Conservation (phyloP, 2,888 invertebrate species). For the Habrosyne pyritoides region DNA sequence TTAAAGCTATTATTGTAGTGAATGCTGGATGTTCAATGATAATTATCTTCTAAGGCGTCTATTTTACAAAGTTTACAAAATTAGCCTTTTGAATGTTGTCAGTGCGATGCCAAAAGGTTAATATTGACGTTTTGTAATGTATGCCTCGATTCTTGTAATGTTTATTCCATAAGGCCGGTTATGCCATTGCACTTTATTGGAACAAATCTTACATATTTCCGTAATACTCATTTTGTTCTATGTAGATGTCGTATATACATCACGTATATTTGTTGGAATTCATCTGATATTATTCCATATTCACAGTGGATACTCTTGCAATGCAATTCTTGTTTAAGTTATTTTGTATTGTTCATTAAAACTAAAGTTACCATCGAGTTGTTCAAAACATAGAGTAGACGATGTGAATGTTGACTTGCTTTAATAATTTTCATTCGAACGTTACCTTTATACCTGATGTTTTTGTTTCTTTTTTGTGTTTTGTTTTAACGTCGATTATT, state of each 20-base stretch:
- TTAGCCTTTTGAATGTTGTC: constrained; percentile 27
- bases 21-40: constrained; percentile 62
- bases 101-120: constrained; percentile 32
- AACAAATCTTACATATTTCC: constrained; percentile 31
- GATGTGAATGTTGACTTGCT: constrained; percentile 68
- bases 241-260: constrained; percentile 16
- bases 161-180: constrained; percentile 20
- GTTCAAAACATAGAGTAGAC: constrained; percentile 74
- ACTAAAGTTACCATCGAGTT: constrained; percentile 81
- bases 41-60: constrained; percentile 51
- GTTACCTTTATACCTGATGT: constrained; percentile 82
- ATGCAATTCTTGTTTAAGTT: constrained; percentile 51
- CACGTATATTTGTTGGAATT: constrained; percentile 27
- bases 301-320: constrained; percentile 36
- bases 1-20: constrained; percentile 70
- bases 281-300: constrained; percentile 24
- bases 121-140: constrained; percentile 22
- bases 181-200: constrained; percentile 23
- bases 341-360: constrained; percentile 51
- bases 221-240: constrained; percentile 63
- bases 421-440: constrained; percentile 72
- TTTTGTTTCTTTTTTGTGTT: constrained; percentile 65
- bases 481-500: constrained; percentile 63
- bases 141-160: constrained; percentile 17
- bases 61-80: constrained; percentile 37